Evolutionary conservation across 2,797 vertebrate species (phyloP).

Genomic region (Xerus rutilus): DNA sequence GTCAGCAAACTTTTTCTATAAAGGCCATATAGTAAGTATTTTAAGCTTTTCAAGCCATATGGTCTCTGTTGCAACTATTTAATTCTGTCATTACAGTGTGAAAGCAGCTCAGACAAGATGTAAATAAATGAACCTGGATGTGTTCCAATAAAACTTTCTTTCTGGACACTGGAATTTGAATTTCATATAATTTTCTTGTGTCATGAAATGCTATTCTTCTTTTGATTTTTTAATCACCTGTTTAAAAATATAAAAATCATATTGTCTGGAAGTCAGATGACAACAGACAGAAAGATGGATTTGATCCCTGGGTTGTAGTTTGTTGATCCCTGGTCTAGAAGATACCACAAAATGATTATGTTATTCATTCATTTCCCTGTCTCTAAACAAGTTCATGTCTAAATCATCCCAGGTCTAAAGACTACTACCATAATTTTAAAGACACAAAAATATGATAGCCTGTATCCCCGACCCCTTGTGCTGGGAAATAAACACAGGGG

Average conservation of each 20-base stretch:
- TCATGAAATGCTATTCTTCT: conserved; percentile 19
- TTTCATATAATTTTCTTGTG: conserved; percentile 49
- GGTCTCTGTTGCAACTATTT: conserved; percentile 52
- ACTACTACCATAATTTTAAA: not conserved
- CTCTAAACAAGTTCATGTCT: conserved; percentile 16
- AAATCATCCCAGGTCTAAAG: conserved; percentile 10
- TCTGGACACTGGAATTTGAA: not conserved
- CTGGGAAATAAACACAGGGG: too few relatives aligned
- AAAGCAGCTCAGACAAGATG: conserved; percentile 32
- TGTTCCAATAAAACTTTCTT: conserved; percentile 66
- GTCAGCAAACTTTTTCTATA: conserved; percentile 37
- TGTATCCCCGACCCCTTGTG: not conserved
- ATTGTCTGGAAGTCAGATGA: not conserved
- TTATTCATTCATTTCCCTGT: not conserved
- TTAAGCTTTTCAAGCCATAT: conserved; percentile 15
- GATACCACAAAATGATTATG: not conserved
- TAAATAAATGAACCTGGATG: conserved; percentile 32
- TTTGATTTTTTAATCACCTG: conserved; percentile 40
- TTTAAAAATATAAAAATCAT: not conserved
- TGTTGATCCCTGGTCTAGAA: not conserved
- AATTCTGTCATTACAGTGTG: conserved; percentile 12
- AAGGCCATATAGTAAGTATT: conserved; percentile 45
- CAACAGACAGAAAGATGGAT: conserved; percentile 12
- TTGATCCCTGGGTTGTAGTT: not conserved
- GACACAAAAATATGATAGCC: not conserved